A percentile compares a stretch with the other conserved stretches of the same genome.
Conservation (phyloP, 2,113 vertebrate genomes). For the Recurvirostra avosetta region DNA sequence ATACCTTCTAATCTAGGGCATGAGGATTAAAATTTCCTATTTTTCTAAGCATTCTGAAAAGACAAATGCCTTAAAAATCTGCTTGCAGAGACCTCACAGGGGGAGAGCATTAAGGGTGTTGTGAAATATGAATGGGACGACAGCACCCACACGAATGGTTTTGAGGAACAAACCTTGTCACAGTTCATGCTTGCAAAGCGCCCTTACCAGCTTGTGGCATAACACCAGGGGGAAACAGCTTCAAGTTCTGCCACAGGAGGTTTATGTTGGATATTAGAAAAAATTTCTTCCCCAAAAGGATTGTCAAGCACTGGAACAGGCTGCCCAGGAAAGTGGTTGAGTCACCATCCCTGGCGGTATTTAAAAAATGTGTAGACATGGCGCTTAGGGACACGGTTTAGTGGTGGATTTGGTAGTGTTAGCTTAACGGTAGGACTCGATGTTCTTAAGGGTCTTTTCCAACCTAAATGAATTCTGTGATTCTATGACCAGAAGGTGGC, state of each 20-base stretch:
- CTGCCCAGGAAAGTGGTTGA: not conserved
- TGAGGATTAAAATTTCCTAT: not conserved
- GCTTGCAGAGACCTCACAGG: not conserved
- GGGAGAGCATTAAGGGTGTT: not conserved
- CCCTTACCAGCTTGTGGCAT: not conserved
- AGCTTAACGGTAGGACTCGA: rapidly evolving
- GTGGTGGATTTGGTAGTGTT: not conserved
- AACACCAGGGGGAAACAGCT: rapidly evolving
- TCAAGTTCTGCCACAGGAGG: not conserved
- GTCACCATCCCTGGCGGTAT: not conserved
- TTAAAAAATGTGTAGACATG: not conserved
- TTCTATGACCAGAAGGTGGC: not conserved
- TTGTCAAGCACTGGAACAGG: not conserved
- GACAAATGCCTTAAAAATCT: not conserved
- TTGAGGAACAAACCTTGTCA: not conserved
- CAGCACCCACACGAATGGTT: not conserved
- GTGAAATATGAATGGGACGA: not conserved
- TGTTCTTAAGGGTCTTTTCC: not conserved
- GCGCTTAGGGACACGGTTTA: not conserved
- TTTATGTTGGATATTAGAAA: not conserved
- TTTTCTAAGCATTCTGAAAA: not conserved
- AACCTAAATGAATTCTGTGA: not conserved
- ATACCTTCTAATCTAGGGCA: not conserved
- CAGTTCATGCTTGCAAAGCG: not conserved
- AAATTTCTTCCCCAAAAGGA: not conserved